Percentiles rank a stretch among this genome's conserved stretches.
These are phyloP conservation scores for Branchellion lobata DNA, from an alignment of 2,888 invertebrate species.

Conservation along the genomic window DNA sequence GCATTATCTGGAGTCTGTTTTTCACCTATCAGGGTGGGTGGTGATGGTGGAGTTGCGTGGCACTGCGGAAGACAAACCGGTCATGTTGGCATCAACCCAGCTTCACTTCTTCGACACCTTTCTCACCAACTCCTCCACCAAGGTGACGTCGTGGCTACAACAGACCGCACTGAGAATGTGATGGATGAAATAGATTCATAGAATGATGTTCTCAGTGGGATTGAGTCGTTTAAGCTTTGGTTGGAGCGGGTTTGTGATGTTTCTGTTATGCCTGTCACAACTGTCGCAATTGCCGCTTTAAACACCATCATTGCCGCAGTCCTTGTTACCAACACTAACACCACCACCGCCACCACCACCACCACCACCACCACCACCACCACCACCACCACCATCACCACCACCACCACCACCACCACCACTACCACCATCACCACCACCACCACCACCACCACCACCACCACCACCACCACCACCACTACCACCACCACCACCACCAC, in stretches of 20 bases:
- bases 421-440: not conserved
- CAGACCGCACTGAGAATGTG: not conserved
- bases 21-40: not conserved
- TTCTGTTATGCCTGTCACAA: too few relatives aligned
- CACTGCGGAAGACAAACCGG: conserved; percentile 3
- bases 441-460: not conserved
- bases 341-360: not conserved
- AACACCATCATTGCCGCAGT: too few relatives aligned
- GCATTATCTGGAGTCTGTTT: too few relatives aligned
- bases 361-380: not conserved
- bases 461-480: not conserved
- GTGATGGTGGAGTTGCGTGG: not conserved
- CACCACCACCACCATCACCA: not conserved
- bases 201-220: not conserved
- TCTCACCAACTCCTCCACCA: not conserved
- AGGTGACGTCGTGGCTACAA: too few relatives aligned
- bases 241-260: too few relatives aligned
- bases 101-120: not conserved
- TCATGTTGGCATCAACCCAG: not conserved
- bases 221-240: not conserved
- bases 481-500: not conserved
- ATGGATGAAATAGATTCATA: not conserved
- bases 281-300: too few relatives aligned
- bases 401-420: not conserved
- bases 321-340: not conserved